phyloP scores from a whole-genome alignment of 2,888 invertebrate genomes.

The Thyatira batis region DNA sequence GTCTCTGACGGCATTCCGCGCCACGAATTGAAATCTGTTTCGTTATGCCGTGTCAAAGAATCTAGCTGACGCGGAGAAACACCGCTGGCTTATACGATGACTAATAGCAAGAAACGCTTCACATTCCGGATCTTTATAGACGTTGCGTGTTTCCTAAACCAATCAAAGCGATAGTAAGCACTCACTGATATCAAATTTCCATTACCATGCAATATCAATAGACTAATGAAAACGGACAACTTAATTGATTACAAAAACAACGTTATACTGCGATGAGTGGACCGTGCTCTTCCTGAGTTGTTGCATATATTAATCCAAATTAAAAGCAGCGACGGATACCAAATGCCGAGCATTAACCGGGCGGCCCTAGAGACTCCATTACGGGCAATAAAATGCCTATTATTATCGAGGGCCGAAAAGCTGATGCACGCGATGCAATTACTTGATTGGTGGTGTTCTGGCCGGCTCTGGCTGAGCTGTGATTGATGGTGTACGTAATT shows the following conservation, averaged over 20 bases:
- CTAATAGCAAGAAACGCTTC: conserved; percentile 53
- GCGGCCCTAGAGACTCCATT: conserved; percentile 81
- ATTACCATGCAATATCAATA: conserved; percentile 60
- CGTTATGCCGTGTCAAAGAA: conserved; percentile 73
- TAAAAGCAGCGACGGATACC: conserved; percentile 70
- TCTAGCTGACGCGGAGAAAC: conserved; percentile 66
- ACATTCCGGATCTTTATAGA: conserved; percentile 42
- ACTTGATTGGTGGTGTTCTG: conserved; percentile 82
- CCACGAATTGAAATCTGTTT: conserved; percentile 77
- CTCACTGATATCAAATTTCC: conserved; percentile 67
- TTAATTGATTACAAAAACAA: conserved; percentile 76
- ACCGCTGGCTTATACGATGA: conserved; percentile 68
- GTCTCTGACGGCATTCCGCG: conserved; percentile 63
- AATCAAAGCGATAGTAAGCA: conserved; percentile 69
- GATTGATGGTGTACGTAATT: conserved; percentile 81
- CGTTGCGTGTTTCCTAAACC: conserved; percentile 65
- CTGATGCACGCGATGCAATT: conserved; percentile 83
- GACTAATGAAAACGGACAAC: conserved; percentile 50
- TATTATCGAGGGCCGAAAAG: conserved; percentile 82
- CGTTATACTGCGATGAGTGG: conserved; percentile 43
- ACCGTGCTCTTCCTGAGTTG: conserved; percentile 52
- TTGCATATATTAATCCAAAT: conserved; percentile 77
- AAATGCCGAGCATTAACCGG: conserved; percentile 68
- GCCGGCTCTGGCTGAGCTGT: conserved; percentile 64
- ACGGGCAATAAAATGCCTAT: conserved; percentile 81